phyloP scores from a whole-genome alignment of 1,140 invertebrate species.

The Pseudachorutes palmiensis region DNA sequence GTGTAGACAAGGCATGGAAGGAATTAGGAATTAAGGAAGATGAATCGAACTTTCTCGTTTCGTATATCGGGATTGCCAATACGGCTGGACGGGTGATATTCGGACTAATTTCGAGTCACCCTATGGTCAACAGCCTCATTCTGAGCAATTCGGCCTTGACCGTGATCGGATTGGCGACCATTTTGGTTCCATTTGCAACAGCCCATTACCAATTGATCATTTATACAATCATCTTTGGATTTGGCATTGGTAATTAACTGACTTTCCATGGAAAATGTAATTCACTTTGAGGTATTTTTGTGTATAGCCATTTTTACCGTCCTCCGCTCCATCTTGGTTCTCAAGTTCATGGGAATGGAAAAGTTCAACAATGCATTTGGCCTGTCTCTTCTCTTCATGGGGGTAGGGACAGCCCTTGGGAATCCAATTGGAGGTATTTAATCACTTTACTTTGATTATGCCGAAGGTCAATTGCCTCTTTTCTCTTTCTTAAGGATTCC shows the following conservation, averaged over 20 bases:
- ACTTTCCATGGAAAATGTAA: neutral
- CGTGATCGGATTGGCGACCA: slow-evolving; percentile 10
- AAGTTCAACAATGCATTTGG: slow-evolving; percentile 34
- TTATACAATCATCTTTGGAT: slow-evolving; percentile 19
- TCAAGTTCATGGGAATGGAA: slow-evolving; percentile 26
- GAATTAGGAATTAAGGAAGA: neutral
- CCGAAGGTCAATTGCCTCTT: neutral
- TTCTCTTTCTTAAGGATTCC: slow-evolving; percentile 57
- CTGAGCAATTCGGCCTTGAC: slow-evolving; percentile 21
- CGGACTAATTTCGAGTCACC: slow-evolving; percentile 11
- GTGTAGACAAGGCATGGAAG: slow-evolving; percentile 3
- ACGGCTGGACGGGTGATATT: slow-evolving; percentile 8
- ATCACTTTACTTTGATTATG: neutral
- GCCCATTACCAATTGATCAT: slow-evolving; percentile 13
- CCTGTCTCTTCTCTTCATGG: slow-evolving; percentile 30
- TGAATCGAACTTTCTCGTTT: neutral
- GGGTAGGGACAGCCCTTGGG: slow-evolving; percentile 22
- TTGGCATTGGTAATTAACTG: slow-evolving; percentile 18
- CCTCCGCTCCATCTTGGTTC: slow-evolving; percentile 21
- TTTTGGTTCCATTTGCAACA: slow-evolving; percentile 3
- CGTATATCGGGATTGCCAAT: slow-evolving; percentile 21
- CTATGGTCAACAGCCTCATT: slow-evolving; percentile 14
- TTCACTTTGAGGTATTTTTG: neutral
- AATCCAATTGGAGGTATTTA: slow-evolving; percentile 24
- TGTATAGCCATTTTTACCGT: slow-evolving; percentile 3